Percentiles rank a stretch among this genome's conserved stretches.
phyloP scores from a whole-genome alignment of 2,888 invertebrate genomes.

The Cataglyphis cursor region DNA sequence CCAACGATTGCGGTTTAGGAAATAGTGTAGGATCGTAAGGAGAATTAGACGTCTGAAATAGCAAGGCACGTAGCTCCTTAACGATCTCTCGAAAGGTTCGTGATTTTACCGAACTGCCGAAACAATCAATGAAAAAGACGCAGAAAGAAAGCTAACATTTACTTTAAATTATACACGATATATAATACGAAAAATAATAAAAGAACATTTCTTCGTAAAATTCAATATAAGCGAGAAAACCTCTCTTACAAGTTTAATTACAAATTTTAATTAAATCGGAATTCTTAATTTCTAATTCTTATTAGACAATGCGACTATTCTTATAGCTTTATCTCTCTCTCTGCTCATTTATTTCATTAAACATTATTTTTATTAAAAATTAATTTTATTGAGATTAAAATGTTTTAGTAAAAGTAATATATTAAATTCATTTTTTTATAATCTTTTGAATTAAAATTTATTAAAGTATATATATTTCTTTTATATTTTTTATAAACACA shows the following conservation, averaged over 20 bases:
- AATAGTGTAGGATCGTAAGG: conserved; percentile 79
- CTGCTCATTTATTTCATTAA: neutral
- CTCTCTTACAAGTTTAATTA: conserved; percentile 13
- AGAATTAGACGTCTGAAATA: conserved; percentile 79
- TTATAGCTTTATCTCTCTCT: neutral
- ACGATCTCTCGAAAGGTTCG: conserved; percentile 79
- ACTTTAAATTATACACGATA: neutral
- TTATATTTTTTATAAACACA: neutral
- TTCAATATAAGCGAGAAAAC: neutral
- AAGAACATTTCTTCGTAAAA: neutral
- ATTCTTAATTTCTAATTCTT: neutral
- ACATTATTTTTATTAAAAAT: neutral
- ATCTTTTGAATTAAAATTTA: neutral
- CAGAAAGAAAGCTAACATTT: conserved; percentile 32
- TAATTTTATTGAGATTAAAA: neutral
- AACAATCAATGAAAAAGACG: conserved; percentile 70
- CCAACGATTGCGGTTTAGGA: conserved; percentile 79
- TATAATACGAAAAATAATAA: conserved; percentile 5
- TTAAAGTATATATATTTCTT: neutral
- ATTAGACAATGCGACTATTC: neutral
- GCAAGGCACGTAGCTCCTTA: conserved; percentile 78
- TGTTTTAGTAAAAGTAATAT: neutral
- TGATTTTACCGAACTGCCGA: conserved; percentile 74
- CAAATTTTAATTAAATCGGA: neutral
- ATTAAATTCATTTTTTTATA: neutral